Evolutionary conservation across 1,140 invertebrate species (phyloP).

Genomic region (Drosophila bifasciata): DNA sequence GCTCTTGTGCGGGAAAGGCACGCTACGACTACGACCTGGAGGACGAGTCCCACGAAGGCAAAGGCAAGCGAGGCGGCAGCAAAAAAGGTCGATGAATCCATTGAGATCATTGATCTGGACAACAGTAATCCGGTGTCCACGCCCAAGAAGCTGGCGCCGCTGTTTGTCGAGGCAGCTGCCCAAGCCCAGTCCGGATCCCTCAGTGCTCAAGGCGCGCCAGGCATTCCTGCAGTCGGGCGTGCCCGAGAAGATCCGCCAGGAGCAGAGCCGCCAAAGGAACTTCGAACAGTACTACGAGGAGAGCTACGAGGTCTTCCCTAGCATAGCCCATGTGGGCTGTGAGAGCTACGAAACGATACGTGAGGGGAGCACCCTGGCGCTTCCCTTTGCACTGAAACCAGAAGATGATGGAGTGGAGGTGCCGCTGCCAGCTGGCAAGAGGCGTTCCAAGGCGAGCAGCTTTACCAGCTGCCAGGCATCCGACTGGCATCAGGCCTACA

Average conservation of each 20-base stretch:
- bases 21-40: conserved; percentile 79
- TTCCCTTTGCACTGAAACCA: conserved; percentile 22
- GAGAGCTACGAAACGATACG: background rate
- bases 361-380: background rate
- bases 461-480: conserved; percentile 41
- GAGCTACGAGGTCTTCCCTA: conserved; percentile 84
- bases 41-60: conserved; percentile 58
- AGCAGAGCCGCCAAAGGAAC: conserved; percentile 83
- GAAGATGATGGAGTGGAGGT: background rate
- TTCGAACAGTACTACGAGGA: conserved; percentile 77
- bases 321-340: conserved; percentile 85
- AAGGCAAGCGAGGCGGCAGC: background rate
- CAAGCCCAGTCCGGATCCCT: conserved; percentile 85
- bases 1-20: conserved; percentile 71
- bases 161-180: conserved; percentile 85
- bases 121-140: conserved; percentile 52
- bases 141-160: conserved; percentile 86
- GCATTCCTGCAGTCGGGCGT: conserved; percentile 87
- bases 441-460: conserved; percentile 30
- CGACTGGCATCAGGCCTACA: conserved; percentile 17
- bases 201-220: conserved; percentile 85
- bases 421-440: background rate
- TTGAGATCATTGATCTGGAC: conserved; percentile 70
- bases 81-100: conserved; percentile 10
- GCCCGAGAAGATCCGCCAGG: conserved; percentile 86